Conservation (phyloP, 64 coral and sea anemone species). For the Trachythela sp. region DNA sequence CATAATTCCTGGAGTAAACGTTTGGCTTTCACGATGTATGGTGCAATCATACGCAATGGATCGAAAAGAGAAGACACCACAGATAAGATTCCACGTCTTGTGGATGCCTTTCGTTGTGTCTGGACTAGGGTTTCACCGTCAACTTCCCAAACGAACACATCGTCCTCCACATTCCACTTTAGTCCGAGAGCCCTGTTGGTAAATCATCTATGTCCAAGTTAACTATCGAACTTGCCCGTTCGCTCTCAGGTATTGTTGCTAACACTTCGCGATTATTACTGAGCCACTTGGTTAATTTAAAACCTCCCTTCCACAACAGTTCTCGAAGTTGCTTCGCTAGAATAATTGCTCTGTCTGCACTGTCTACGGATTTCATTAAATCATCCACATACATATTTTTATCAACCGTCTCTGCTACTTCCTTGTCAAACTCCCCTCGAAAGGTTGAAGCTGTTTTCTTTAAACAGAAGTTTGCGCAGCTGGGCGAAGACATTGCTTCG, state of each 20-base stretch:
- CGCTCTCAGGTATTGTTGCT: not conserved
- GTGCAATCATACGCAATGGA: not conserved
- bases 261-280: not conserved
- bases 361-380: not conserved
- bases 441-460: not conserved
- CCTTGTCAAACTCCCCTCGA: not conserved
- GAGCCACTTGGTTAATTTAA: not conserved
- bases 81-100: not conserved
- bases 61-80: not conserved
- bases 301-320: not conserved
- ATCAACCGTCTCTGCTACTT: not conserved
- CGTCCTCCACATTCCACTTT: too few relatives aligned
- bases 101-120: too few relatives aligned
- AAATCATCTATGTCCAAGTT: not conserved
- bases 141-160: too few relatives aligned
- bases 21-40: not conserved
- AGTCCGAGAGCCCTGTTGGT: not conserved
- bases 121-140: not conserved
- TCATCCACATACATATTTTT: constrained; percentile 10
- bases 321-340: not conserved
- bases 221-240: not conserved
- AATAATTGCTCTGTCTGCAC: not conserved
- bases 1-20: not conserved
- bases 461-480: not conserved
- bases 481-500: not conserved